Evolutionary conservation across 1,140 invertebrate genomes (phyloP), one percentile per base, ranked within the genome.

Genomic region (Aphaenogaster rudis): DNA sequence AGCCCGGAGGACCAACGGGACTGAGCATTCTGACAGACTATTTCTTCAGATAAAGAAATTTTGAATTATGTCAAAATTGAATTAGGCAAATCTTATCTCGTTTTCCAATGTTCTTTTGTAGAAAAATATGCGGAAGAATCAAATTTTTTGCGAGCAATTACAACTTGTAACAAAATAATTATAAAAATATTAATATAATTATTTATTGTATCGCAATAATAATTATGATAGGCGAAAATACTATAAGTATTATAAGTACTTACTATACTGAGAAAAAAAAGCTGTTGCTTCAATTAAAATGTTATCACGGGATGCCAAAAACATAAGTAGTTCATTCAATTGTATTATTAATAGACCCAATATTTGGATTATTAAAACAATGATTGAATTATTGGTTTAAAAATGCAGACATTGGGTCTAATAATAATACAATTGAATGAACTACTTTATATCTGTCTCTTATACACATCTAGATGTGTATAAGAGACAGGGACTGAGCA

Each of bases 1-100:
- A 72, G 52, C 87, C 52, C 79, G 21, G 36, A 28, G 74, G 74
- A 86, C 71, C 45, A 87, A 66, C 81, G 13, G 74, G 69, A 69
- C 15, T 54, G n/a, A 57, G 33, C 7, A 4, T 36, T 59, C 54
- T 36, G 28, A 59, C 28, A 48, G 36, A 33, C 36, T n/a, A 66
- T 71, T 71, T 59, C 8, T 17, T 48, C 28, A 11, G 11, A 50
- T 63, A 9, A 72, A 5, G n/a, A 42, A 28, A 69, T 66, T 11
- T 7, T 33, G 17, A 74, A 13, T 36, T 48, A 45, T 39, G 6
- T 11, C 28, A 21, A 21, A 21, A 21, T 21, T 21, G 21, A 21
- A 21, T 13, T 33, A 3, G 9, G 11, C 8, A 69, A 36, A 33
- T 36, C 11, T 71, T 21, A 15, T 9, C 5, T 15, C 39, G 2